phyloP scores from a whole-genome alignment of 2,888 invertebrate genomes.

The Neoascia interrupta region DNA sequence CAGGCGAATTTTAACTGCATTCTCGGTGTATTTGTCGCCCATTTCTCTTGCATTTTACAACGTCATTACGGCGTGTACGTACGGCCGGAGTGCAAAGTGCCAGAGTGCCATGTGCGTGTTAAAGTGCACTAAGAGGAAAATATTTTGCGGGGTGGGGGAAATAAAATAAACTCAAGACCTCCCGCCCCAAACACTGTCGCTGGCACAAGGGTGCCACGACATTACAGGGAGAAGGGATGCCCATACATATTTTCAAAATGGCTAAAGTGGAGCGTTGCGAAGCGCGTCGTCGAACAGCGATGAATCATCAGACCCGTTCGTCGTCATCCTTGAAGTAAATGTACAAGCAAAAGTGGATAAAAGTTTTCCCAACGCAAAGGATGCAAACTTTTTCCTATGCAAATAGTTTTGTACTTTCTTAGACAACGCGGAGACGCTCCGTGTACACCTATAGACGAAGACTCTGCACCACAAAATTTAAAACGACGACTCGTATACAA shows the following conservation, averaged over 20 bases:
- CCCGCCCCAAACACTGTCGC: neutral
- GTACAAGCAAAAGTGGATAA: conserved; percentile 49
- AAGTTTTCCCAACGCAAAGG: conserved; percentile 28
- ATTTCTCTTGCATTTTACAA: conserved; percentile 35
- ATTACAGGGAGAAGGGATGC: conserved; percentile 8
- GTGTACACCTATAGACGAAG: neutral
- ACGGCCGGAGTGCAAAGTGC: conserved; percentile 33
- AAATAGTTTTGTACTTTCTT: conserved; percentile 65
- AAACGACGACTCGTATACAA: conserved; percentile 5
- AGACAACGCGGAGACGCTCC: conserved; percentile 63
- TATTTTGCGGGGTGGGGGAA: neutral
- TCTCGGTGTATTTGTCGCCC: neutral
- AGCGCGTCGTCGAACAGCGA: conserved; percentile 15
- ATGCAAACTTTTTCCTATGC: conserved; percentile 50
- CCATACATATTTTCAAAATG: conserved; percentile 50
- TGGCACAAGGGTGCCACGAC: neutral
- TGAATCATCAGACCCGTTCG: conserved; percentile 43
- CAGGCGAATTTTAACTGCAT: conserved; percentile 15
- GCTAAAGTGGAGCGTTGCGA: conserved; percentile 44
- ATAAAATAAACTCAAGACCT: too few relatives aligned
- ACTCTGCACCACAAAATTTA: neutral
- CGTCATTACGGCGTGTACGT: conserved; percentile 62
- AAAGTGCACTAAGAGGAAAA: conserved; percentile 8
- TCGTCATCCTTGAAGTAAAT: conserved; percentile 63
- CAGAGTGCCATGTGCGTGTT: conserved; percentile 63